Conservation (phyloP, 2,113 vertebrate species). For the Erpornis zantholeuca region DNA sequence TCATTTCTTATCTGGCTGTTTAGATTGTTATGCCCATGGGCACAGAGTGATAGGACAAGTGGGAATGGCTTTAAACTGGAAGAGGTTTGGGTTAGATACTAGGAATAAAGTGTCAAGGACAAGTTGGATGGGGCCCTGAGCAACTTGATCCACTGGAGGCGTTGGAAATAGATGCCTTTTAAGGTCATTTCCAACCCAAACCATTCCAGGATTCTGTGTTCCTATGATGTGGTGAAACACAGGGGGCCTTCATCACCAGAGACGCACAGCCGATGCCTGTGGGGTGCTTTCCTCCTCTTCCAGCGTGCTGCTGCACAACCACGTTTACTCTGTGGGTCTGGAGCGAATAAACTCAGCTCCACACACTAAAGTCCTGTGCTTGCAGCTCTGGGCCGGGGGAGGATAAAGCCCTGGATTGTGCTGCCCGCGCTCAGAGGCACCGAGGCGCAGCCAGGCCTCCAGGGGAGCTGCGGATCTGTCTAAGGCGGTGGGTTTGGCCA, state of each 20-base stretch:
- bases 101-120: not conserved
- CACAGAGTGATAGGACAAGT: not conserved
- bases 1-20: not conserved
- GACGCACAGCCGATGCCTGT: not conserved
- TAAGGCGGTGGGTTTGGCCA: not conserved
- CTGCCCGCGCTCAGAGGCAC: not conserved
- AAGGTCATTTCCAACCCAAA: not conserved
- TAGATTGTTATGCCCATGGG: not conserved
- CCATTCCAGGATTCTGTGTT: not conserved
- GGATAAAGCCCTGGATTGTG: constrained; percentile 7
- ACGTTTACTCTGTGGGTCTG: not conserved
- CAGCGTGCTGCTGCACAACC: not conserved
- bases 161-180: not conserved
- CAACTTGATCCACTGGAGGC: not conserved
- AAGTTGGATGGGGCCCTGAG: not conserved
- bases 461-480: not conserved
- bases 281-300: not conserved
- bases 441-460: not conserved
- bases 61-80: not conserved
- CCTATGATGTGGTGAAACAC: not conserved
- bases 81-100: not conserved
- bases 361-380: not conserved
- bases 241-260: not conserved
- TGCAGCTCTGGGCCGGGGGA: not conserved
- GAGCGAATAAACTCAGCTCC: not conserved